Percentiles rank a stretch among this genome's conserved stretches.
Evolutionary conservation across 2,113 vertebrate genomes (phyloP).

Genomic region (Mus pahari): DNA sequence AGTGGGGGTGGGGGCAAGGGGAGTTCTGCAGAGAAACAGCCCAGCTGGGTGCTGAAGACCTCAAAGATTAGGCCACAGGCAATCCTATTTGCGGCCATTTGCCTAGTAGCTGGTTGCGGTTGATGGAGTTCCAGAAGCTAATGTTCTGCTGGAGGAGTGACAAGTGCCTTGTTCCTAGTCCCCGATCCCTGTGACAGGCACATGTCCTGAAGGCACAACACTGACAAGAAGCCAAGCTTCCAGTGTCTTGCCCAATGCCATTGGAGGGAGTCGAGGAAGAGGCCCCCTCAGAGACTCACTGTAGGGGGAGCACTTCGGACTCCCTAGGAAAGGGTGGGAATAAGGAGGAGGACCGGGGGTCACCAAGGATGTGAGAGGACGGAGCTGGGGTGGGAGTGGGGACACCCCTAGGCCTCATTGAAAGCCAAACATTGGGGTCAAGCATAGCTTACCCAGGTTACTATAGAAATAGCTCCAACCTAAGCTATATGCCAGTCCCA

Average conservation of each 20-base stretch:
- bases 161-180: neutral
- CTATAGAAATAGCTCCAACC: neutral
- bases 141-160: neutral
- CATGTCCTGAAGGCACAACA: neutral
- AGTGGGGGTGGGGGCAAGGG: fast-evolving
- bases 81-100: neutral
- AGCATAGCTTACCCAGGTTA: fast-evolving
- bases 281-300: neutral
- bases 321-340: neutral
- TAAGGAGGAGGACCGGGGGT: neutral
- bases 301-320: neutral
- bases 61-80: neutral
- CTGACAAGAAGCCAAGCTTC: too few relatives aligned
- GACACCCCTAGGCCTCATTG: neutral
- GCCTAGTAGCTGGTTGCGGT: neutral
- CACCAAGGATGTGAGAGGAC: neutral
- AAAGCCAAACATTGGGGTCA: neutral
- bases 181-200: too few relatives aligned
- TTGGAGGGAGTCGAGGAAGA: neutral
- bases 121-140: neutral
- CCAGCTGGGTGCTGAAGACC: neutral
- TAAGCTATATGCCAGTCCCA: neutral
- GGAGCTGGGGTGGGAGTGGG: neutral
- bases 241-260: neutral
- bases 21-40: neutral